Evolutionary conservation across 2,797 vertebrate species (phyloP), one percentile per base, ranked within the genome.

Genomic region (Tangara arthus): DNA sequence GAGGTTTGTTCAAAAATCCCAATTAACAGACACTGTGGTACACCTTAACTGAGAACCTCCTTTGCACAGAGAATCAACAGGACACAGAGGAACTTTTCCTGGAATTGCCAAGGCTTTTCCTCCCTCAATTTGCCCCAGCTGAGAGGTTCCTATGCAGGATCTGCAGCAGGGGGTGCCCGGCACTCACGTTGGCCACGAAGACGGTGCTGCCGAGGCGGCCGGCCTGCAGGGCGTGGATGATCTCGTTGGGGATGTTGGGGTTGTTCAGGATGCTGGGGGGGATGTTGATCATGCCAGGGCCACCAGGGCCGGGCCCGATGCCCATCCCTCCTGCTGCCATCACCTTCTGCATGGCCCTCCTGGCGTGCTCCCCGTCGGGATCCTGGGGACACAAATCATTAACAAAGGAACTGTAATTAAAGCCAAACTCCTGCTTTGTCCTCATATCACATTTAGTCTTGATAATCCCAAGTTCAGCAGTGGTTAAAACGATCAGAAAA

Each of bases 191-290:
- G 46, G 87, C 87, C 87, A 90, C 87, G 26, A 90, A 90, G 72
- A 90, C 87, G 11, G 87, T 90, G 87, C 87, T 90, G 46, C 87
- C 87, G 2, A 90, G 59, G 21, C 87, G 55, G 15, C 87, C 87
- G 16, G 87, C 80, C 87, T 83, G 87, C 87, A 90, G 87, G 30
- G 87, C 87, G 30, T 90, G 87, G 80, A 90, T 83, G 87, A 90
- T 90, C 80, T 90, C 87, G 80, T 90, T 90, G 80, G 98, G 98
- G 81, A 99, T 98, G 97, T 98, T 98, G 63, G 98, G 98, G 92
- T 99, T 99, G 97, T 98, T 98, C 96, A 98, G 96, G 86, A 99
- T 97, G 91, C 98, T 98, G 11, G 98, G 98, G 16, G 98, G 98
- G 66, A 99, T 98, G 94, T 98, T 98, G 91, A 98, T 98, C 87